phyloP scores from a whole-genome alignment of 2,113 vertebrate genomes.

The Podocnemis expansa region DNA sequence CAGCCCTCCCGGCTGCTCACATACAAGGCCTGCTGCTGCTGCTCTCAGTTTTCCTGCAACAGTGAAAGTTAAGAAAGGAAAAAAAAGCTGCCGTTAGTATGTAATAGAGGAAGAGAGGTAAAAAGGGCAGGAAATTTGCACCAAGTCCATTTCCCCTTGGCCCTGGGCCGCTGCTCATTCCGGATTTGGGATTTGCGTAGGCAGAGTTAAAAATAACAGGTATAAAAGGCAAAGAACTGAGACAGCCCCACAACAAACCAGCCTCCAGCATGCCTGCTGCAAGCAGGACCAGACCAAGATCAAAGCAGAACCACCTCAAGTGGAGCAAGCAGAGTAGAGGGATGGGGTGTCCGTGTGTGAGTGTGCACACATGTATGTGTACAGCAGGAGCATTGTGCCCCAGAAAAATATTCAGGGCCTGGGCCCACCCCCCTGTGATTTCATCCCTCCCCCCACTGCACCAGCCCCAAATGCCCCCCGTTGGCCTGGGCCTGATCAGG shows the following conservation, averaged over 20 bases:
- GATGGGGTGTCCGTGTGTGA: fast-evolving
- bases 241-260: conserved; percentile 20
- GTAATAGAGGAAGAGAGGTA: conserved; percentile 79
- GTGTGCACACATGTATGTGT: not conserved
- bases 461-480: too few relatives aligned
- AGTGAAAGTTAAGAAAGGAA: conserved; percentile 78
- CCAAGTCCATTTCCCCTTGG: conserved; percentile 82
- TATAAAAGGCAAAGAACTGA: conserved; percentile 70
- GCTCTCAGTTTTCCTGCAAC: conserved; percentile 60
- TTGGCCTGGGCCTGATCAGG: too few relatives aligned
- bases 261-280: conserved; percentile 34
- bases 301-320: conserved; percentile 52
- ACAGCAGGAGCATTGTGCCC: too few relatives aligned
- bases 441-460: too few relatives aligned
- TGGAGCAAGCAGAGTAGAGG: not conserved
- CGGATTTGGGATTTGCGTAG: conserved; percentile 83
- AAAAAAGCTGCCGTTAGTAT: conserved; percentile 69
- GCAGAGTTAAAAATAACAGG: conserved; percentile 82
- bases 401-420: too few relatives aligned
- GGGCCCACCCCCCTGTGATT: too few relatives aligned
- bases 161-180: conserved; percentile 73
- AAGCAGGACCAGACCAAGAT: conserved; percentile 50
- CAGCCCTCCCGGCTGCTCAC: not conserved
- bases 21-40: fast-evolving
- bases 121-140: conserved; percentile 81